Conservation (phyloP, 2,113 vertebrate species). For the Oxygymnocypris stewartii region DNA sequence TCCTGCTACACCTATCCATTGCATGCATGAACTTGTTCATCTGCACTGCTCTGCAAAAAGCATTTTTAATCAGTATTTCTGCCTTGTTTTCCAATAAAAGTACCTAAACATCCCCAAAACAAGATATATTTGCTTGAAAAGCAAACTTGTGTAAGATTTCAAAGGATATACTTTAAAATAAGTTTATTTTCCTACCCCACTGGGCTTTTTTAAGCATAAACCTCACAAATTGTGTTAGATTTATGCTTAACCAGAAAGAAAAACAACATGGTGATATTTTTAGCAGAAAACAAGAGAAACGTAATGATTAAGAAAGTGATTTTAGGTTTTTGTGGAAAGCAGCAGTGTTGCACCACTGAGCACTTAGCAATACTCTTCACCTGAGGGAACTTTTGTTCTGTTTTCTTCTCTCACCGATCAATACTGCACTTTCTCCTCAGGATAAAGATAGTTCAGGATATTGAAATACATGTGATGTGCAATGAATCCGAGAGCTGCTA, state of each 20-base stretch:
- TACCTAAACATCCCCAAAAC: neutral
- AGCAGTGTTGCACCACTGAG: neutral
- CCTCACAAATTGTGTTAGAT: neutral
- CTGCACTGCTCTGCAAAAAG: neutral
- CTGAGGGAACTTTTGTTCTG: slow-evolving; percentile 35
- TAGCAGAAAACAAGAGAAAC: neutral
- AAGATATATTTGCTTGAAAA: neutral
- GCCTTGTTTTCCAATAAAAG: neutral
- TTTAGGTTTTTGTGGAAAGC: neutral
- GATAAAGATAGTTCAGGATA: slow-evolving; percentile 53
- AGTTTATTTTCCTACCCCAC: neutral
- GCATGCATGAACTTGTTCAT: neutral
- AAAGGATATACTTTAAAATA: neutral
- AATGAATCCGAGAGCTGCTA: neutral
- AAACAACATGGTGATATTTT: neutral
- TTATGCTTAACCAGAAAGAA: neutral
- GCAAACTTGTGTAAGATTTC: neutral
- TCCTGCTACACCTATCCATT: neutral
- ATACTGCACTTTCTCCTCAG: slow-evolving; percentile 37
- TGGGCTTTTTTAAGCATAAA: neutral
- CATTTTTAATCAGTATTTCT: neutral
- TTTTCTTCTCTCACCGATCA: slow-evolving; percentile 44
- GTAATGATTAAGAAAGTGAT: neutral
- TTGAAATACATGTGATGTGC: slow-evolving; percentile 43
- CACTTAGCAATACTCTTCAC: slow-evolving; percentile 29